Conservation (phyloP, 1,140 invertebrate species). For the Lutraria rhynchaena region DNA sequence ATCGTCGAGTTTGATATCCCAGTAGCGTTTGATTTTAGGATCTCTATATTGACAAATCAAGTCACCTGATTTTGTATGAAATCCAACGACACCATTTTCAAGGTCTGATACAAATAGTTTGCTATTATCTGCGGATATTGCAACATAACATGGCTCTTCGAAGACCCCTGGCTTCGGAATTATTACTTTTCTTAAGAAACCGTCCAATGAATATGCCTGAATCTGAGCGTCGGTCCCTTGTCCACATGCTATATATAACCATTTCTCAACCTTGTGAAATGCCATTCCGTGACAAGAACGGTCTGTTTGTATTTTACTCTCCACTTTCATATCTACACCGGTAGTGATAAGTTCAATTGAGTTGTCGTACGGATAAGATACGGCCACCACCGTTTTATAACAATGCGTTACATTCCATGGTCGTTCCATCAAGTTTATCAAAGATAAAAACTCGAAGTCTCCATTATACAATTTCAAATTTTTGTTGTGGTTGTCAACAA, state of each 20-base stretch:
- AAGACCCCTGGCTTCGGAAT: slow-evolving; percentile 35
- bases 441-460: slow-evolving; percentile 39
- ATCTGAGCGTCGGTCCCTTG: slow-evolving; percentile 6
- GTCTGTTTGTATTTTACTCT: slow-evolving; percentile 34
- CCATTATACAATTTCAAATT: slow-evolving; percentile 25
- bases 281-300: slow-evolving; percentile 43
- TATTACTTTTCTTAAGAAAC: slow-evolving; percentile 44
- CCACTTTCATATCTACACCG: slow-evolving; percentile 32
- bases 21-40: slow-evolving; percentile 44
- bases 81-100: slow-evolving; percentile 40
- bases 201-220: slow-evolving; percentile 48
- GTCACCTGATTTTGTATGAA: slow-evolving; percentile 39
- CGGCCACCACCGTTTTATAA: slow-evolving; percentile 47
- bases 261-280: slow-evolving; percentile 42
- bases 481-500: slow-evolving; percentile 52
- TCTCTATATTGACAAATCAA: slow-evolving; percentile 42
- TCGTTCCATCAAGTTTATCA: slow-evolving; percentile 22
- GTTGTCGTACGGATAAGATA: slow-evolving; percentile 32
- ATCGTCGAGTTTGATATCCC: slow-evolving; percentile 21
- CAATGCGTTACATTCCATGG: slow-evolving; percentile 46
- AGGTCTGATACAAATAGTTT: slow-evolving; percentile 44
- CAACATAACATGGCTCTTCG: slow-evolving; percentile 29
- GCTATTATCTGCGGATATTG: slow-evolving; percentile 17
- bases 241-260: slow-evolving; percentile 42
- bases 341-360: slow-evolving; percentile 35